These are phyloP conservation scores for Brachionus paranguensis DNA, from an alignment of 1,140 invertebrate species.

Conservation along the genomic window DNA sequence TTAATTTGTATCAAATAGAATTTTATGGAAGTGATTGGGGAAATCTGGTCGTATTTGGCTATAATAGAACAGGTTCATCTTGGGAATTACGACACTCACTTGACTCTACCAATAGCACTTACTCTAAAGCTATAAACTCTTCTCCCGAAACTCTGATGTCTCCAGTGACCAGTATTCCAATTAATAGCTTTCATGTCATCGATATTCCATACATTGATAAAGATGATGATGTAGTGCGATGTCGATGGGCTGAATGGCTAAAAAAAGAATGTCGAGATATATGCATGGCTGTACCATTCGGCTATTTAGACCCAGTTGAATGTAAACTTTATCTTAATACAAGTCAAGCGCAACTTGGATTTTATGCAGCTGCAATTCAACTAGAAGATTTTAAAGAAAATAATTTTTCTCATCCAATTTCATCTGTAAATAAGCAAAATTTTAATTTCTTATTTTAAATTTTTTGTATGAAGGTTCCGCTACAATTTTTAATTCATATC, in stretches of 20 bases:
- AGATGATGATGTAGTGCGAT: neutral
- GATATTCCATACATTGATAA: slow-evolving; percentile 22
- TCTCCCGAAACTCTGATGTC: slow-evolving; percentile 8
- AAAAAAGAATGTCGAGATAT: slow-evolving; percentile 9
- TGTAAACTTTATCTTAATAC: slow-evolving; percentile 3
- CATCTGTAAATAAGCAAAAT: neutral
- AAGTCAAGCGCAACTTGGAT: neutral
- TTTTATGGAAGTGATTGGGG: slow-evolving; percentile 23
- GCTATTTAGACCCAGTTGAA: neutral
- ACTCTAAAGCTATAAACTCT: neutral
- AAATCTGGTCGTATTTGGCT: slow-evolving; percentile 9
- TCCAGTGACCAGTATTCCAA: neutral
- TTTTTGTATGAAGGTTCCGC: neutral
- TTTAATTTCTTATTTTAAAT: neutral
- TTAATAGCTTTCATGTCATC: neutral
- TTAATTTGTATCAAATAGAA: neutral
- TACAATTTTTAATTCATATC: slow-evolving; percentile 4
- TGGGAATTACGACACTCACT: slow-evolving; percentile 25
- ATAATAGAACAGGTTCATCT: neutral
- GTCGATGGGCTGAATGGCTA: slow-evolving; percentile 17
- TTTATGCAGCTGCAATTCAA: slow-evolving; percentile 9
- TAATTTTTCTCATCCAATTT: neutral
- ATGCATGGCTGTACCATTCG: neutral
- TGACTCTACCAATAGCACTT: neutral
- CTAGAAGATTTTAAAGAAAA: neutral